Base-by-base conservation (phyloP, 1,140 invertebrate species). In the Tetraneura akinire region DNA sequence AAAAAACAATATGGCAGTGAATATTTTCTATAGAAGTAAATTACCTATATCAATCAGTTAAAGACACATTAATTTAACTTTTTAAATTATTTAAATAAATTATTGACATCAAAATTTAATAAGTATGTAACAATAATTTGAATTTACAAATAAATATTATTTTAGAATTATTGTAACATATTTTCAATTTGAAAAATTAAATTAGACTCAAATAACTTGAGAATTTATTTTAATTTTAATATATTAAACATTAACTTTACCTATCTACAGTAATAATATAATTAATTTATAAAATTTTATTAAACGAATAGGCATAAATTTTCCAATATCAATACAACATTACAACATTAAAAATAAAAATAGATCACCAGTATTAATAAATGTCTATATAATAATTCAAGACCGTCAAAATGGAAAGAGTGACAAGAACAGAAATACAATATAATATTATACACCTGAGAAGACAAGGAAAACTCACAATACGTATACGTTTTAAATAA, bases 401-500 rank as follows among this genome's bases (percentile, higher is more conserved):
- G 26, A 62, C 3, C 26, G 57, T 29, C 26, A 3, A 21, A 68
- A 68, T 26, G 32, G 8, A 26, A 68, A 13, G 21, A 68, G 21
- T 57, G 6, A 26, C 21, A 23, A 23, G 45, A 21, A 32, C 11
- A 10, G 42, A 47, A 64, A 10, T 68, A 68, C 21, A 42, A 68
- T n/a, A n/a, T n/a, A 68, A 68, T 68, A 23, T 47, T 37, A 68
- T 37, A 13, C 23, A 51, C 32, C 8, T 8, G 32, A 37, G 32
- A 78, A 26, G 55, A 78, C 23, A 60, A 78, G 73, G 60, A 60
- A 42, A 23, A 55, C 14, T 80, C 23, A 37, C 32, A 66, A 49
- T 86, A 51, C 51, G 29, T n/a, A 71, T 45, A 47, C 1, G 11
- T 62, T 78, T 78, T 47, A 91, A 85, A 91, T 90, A 83, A 90